Conservation (phyloP, 1,140 invertebrate genomes). For the Thaumatotibia leucotreta region DNA sequence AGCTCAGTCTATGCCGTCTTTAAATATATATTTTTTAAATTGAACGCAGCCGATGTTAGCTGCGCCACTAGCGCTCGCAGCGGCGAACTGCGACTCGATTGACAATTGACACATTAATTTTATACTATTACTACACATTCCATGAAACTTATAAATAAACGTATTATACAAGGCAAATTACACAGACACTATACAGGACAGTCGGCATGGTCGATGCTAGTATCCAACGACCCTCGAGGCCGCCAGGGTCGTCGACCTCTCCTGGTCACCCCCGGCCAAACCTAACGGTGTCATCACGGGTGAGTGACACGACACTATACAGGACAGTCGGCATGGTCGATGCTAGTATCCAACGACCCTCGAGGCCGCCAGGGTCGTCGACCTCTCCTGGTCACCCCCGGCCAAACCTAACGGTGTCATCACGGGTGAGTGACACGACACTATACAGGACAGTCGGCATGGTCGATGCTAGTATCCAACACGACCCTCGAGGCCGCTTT, state of each 20-base stretch:
- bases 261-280: slow-evolving; percentile 94
- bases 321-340: slow-evolving; percentile 95
- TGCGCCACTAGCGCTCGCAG: too few relatives aligned
- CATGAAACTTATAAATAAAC: too few relatives aligned
- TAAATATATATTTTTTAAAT: too few relatives aligned
- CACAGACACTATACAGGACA: too few relatives aligned
- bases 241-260: slow-evolving; percentile 90
- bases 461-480: slow-evolving; percentile 95
- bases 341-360: slow-evolving; percentile 93
- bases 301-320: too few relatives aligned
- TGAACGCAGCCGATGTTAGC: too few relatives aligned
- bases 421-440: slow-evolving; percentile 79
- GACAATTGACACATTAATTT: too few relatives aligned
- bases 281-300: slow-evolving; percentile 91
- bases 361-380: slow-evolving; percentile 92
- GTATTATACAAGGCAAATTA: too few relatives aligned
- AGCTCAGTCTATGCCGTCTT: too few relatives aligned
- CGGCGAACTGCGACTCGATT: too few relatives aligned
- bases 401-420: slow-evolving; percentile 92
- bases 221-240: slow-evolving; percentile 91
- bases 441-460: too few relatives aligned
- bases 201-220: slow-evolving; percentile 96
- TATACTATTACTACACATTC: too few relatives aligned
- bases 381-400: slow-evolving; percentile 93
- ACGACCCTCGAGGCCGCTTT: slow-evolving; percentile 93